These are phyloP conservation scores for Auanema freiburgensis DNA, from an alignment of 2,888 invertebrate species.

Conservation along the genomic window DNA sequence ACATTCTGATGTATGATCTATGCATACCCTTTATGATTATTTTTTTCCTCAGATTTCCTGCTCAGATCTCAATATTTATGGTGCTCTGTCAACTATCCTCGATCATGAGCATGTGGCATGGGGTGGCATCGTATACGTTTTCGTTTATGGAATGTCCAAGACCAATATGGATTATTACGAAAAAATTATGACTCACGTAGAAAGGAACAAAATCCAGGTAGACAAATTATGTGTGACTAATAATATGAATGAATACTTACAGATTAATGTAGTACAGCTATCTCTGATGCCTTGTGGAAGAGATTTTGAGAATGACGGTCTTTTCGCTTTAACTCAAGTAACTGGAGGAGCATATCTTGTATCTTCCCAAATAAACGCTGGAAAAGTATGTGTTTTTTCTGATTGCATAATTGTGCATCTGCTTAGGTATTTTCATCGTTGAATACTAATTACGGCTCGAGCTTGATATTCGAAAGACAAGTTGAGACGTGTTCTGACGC, in stretches of 20 bases:
- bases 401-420: neutral
- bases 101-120: slow-evolving; percentile 14
- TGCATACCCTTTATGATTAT: neutral
- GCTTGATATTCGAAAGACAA: slow-evolving; percentile 34
- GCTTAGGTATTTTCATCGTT: slow-evolving; percentile 31
- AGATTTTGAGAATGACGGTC: slow-evolving; percentile 31
- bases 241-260: no score
- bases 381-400: slow-evolving; percentile 19
- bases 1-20: slow-evolving; percentile 15
- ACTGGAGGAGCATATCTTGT: slow-evolving; percentile 39
- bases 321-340: slow-evolving; percentile 28
- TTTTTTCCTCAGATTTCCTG: slow-evolving; percentile 28
- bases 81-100: slow-evolving; percentile 23
- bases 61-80: slow-evolving; percentile 28
- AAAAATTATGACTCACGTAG: slow-evolving; percentile 32
- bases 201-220: slow-evolving; percentile 33
- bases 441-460: slow-evolving; percentile 38
- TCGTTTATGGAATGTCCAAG: slow-evolving; percentile 35
- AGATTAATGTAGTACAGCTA: slow-evolving; percentile 41
- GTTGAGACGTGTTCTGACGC: slow-evolving; percentile 32
- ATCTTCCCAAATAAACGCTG: slow-evolving; percentile 33
- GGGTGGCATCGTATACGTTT: slow-evolving; percentile 43
- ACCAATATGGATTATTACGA: slow-evolving; percentile 28
- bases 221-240: no score
- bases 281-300: slow-evolving; percentile 41